These are phyloP conservation scores for Characodon lateralis DNA, from an alignment of 2,797 vertebrate species.

Conservation along the genomic window DNA sequence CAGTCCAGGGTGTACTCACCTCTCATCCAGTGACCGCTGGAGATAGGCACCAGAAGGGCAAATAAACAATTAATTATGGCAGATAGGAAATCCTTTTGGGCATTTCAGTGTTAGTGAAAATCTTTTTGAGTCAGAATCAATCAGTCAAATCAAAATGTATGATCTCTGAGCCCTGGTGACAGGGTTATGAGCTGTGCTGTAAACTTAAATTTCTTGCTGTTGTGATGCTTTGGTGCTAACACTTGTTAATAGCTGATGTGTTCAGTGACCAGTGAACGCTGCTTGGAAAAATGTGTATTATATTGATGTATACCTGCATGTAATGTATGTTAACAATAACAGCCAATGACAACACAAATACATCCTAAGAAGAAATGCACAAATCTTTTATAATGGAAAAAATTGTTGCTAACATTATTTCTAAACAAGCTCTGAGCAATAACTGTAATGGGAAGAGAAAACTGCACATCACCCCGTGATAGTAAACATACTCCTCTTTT, in stretches of 20 bases:
- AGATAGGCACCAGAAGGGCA: too few species aligned
- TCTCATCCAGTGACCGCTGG: neutral
- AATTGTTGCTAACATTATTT: slow-evolving; percentile 67
- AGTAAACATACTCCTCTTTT: slow-evolving; percentile 59
- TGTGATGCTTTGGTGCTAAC: neutral
- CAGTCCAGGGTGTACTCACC: too few species aligned
- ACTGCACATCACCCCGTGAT: slow-evolving; percentile 64
- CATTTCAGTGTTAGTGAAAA: neutral
- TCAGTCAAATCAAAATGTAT: neutral
- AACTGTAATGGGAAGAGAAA: slow-evolving; percentile 59
- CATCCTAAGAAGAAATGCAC: slow-evolving; percentile 57
- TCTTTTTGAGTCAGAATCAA: neutral
- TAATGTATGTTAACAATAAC: slow-evolving; percentile 76
- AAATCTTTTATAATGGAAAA: slow-evolving; percentile 43
- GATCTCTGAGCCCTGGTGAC: neutral
- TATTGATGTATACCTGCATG: slow-evolving; percentile 82
- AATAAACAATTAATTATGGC: too few species aligned
- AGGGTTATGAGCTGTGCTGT: neutral
- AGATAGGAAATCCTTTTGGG: neutral
- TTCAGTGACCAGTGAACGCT: slow-evolving; percentile 11
- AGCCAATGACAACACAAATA: slow-evolving; percentile 54
- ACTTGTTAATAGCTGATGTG: neutral
- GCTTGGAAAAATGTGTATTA: slow-evolving; percentile 71
- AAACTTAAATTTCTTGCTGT: neutral
- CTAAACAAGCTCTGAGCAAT: slow-evolving; percentile 44